These are phyloP conservation scores for Pollenia angustigena DNA, from an alignment of 2,888 invertebrate genomes.

Conservation along the genomic window DNA sequence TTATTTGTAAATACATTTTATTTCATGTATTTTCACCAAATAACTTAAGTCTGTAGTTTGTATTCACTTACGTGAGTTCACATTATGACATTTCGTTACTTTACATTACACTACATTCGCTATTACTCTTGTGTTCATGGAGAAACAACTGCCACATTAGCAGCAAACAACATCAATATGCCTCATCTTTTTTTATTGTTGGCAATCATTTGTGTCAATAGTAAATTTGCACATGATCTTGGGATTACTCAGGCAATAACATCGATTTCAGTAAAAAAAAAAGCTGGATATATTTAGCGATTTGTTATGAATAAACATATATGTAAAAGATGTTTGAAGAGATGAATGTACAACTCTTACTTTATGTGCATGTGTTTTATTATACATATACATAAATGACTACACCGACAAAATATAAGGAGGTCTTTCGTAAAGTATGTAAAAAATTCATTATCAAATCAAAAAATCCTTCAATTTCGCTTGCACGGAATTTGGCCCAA, in stretches of 20 bases:
- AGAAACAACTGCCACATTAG: constrained; percentile 37
- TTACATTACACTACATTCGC: constrained; percentile 14
- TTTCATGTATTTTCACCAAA: constrained; percentile 48
- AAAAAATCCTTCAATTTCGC: too few species aligned
- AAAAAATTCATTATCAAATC: too few species aligned
- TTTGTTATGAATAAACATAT: constrained; percentile 67
- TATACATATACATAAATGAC: neutral
- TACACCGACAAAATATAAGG: constrained; percentile 20
- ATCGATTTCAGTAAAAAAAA: constrained; percentile 58
- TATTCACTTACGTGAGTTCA: constrained; percentile 71
- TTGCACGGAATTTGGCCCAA: too few species aligned
- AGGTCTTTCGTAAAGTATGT: too few species aligned
- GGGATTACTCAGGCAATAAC: constrained; percentile 61
- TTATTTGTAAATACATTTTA: constrained; percentile 52
- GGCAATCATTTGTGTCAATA: constrained; percentile 74
- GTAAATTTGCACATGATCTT: constrained; percentile 74
- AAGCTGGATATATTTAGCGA: constrained; percentile 9
- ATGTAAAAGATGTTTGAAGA: constrained; percentile 35
- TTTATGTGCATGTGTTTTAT: neutral
- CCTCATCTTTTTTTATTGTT: constrained; percentile 54
- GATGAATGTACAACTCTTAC: constrained; percentile 28
- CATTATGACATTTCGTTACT: constrained; percentile 64
- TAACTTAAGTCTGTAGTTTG: constrained; percentile 42
- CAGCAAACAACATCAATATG: constrained; percentile 36
- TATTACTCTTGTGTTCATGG: constrained; percentile 58